Percentiles rank a stretch among this genome's conserved stretches.
These are phyloP conservation scores for Oophaga pumilio DNA, from an alignment of 2,113 vertebrate genomes.

Conservation along the genomic window DNA sequence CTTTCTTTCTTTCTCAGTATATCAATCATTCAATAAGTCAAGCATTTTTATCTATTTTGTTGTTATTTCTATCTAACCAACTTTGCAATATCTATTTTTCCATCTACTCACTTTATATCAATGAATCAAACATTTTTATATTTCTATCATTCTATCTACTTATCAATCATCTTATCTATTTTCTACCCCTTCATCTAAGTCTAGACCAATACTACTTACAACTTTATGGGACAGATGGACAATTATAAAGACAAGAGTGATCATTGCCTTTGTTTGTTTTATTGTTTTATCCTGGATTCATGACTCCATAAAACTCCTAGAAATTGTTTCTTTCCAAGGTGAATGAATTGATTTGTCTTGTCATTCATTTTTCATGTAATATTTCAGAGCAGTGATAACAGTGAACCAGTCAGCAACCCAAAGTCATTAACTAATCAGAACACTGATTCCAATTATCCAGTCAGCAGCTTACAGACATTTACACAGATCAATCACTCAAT, in stretches of 20 bases:
- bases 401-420: neutral
- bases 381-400: slow-evolving; percentile 6
- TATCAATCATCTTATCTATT: too few relatives aligned
- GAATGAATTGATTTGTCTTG: slow-evolving; percentile 4
- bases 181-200: too few relatives aligned
- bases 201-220: too few relatives aligned
- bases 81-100: too few relatives aligned
- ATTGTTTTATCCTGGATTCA: neutral
- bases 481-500: neutral
- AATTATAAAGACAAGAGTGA: neutral
- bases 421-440: neutral
- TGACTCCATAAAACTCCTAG: neutral
- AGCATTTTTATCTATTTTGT: too few relatives aligned
- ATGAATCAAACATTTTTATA: too few relatives aligned
- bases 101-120: too few relatives aligned
- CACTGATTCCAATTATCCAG: slow-evolving; percentile 5
- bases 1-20: too few relatives aligned
- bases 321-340: neutral
- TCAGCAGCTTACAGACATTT: neutral
- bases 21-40: too few relatives aligned
- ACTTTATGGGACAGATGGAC: too few relatives aligned
- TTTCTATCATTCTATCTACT: too few relatives aligned
- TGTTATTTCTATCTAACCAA: too few relatives aligned
- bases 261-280: neutral
- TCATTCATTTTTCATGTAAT: slow-evolving; percentile 14